A percentile compares a stretch with the other conserved stretches of the same genome.
Evolutionary conservation across 2,113 vertebrate genomes (phyloP).

Genomic region (Camelus dromedarius): DNA sequence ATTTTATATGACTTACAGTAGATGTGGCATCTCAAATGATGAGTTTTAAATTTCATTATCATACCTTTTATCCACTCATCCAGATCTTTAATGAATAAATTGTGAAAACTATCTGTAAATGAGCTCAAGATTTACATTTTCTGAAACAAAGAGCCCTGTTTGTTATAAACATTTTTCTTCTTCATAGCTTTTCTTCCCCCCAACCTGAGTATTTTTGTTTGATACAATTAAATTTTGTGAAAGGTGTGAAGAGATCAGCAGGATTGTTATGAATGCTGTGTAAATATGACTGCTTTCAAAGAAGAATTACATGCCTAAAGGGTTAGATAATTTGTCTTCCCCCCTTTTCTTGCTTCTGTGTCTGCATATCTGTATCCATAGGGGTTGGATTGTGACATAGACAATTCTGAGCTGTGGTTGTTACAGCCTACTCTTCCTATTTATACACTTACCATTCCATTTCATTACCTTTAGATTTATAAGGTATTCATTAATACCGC

Average conservation of each 20-base stretch:
- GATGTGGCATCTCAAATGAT: background rate
- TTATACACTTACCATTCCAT: background rate
- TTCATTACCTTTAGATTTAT: background rate
- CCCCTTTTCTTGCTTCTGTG: background rate
- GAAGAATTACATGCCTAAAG: background rate
- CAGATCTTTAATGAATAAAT: background rate
- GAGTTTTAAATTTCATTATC: background rate
- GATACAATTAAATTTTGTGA: conserved; percentile 21
- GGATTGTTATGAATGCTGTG: background rate
- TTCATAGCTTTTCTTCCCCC: background rate
- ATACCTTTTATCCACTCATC: background rate
- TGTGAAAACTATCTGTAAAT: background rate
- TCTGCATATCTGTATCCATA: background rate
- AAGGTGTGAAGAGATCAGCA: background rate
- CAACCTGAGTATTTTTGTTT: background rate
- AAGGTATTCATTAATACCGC: background rate
- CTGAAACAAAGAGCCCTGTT: background rate
- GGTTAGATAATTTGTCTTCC: background rate
- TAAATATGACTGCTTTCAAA: background rate
- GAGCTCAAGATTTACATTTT: background rate
- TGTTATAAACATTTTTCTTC: background rate
- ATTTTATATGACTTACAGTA: background rate
- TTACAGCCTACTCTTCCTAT: background rate
- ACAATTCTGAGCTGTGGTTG: background rate
- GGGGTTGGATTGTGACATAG: background rate